Evolutionary conservation across 2,888 invertebrate genomes (phyloP), one percentile per base, ranked within the genome.

Genomic region (Dicranocentrus wangi): DNA sequence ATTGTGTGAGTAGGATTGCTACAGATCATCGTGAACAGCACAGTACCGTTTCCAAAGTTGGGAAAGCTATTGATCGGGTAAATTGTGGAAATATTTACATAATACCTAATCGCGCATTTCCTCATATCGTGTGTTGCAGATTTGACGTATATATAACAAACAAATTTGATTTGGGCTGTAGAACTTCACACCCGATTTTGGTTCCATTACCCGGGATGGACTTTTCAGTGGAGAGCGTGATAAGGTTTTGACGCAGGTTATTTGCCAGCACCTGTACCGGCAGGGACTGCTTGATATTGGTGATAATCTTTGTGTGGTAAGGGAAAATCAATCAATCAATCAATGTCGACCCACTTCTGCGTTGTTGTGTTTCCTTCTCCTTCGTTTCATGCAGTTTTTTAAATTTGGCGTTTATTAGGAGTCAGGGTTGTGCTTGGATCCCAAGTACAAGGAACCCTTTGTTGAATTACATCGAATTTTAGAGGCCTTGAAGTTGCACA

Each of bases 281-380:
- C 96, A 97, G 90, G 98, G 98, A 55, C 92, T 96, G 92, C 92
- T 97, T 85, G 96, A 97, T 72, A 96, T 98, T 42, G 97, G 97
- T 1, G 95, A 97, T 88, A 92, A 93, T 86, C 89, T 96, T 60
- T 92, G 92, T 75, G 89, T 91, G 88, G 93, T 93, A 87, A 77
- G 83, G 27, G 27, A 63, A 27, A 47, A 1, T 42, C 28, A 51
- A 10, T 51, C n/a, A 51, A 13, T 51, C 17, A n/a, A n/a, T 51
- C 7, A 5, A 51, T 13, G 7, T 39, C 39, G 39, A n/a, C n/a
- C n/a, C n/a, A n/a, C n/a, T n/a, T n/a, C n/a, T n/a, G n/a, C n/a
- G n/a, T n/a, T n/a, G n/a, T n/a, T n/a, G n/a, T n/a, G n/a, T n/a
- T n/a, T n/a, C n/a, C n/a, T n/a, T n/a, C n/a, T 32, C 10, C 3